Evolutionary conservation across 2,113 vertebrate genomes (phyloP).

Genomic region (Bucco capensis): DNA sequence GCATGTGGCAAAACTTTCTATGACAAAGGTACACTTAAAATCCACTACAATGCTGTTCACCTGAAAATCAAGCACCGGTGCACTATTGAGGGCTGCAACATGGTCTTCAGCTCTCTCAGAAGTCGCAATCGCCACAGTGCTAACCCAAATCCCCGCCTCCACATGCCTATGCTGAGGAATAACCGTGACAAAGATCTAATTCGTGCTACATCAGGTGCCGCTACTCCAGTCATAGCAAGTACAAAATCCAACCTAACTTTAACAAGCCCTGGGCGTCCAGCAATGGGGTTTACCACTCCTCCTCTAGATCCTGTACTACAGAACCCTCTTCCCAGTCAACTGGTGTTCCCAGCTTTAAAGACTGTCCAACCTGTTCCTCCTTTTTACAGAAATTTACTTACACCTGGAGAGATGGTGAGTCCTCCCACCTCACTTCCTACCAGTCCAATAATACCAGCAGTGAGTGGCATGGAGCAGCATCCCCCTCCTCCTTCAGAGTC

Average conservation of each 20-base stretch:
- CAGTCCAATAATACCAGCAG: slow-evolving; percentile 90
- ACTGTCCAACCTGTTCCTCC: slow-evolving; percentile 97
- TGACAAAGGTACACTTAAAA: slow-evolving; percentile 98
- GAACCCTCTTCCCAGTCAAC: slow-evolving; percentile 88
- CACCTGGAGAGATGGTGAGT: slow-evolving; percentile 92
- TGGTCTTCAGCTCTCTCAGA: slow-evolving; percentile 98
- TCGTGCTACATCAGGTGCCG: slow-evolving; percentile 85
- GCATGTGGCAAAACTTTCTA: slow-evolving; percentile 99
- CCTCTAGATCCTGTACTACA: slow-evolving; percentile 92
- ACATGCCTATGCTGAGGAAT: slow-evolving; percentile 99
- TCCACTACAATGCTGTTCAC: slow-evolving; percentile 98
- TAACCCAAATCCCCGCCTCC: slow-evolving; percentile 96
- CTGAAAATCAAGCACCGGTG: slow-evolving; percentile 98
- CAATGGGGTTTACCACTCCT: slow-evolving; percentile 93
- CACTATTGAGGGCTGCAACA: slow-evolving; percentile 98
- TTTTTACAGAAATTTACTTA: slow-evolving; percentile 95
- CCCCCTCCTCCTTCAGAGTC: slow-evolving; percentile 81
- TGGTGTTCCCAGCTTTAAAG: slow-evolving; percentile 94
- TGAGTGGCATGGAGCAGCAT: slow-evolving; percentile 81
- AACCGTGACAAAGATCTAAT: slow-evolving; percentile 99
- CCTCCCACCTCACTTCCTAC: slow-evolving; percentile 92
- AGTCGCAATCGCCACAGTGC: slow-evolving; percentile 98
- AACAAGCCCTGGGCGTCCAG: slow-evolving; percentile 94
- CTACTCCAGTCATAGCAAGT: slow-evolving; percentile 95
- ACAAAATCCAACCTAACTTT: slow-evolving; percentile 88